These are phyloP conservation scores for Grallaria varia DNA, from an alignment of 2,113 vertebrate genomes.

Conservation along the genomic window DNA sequence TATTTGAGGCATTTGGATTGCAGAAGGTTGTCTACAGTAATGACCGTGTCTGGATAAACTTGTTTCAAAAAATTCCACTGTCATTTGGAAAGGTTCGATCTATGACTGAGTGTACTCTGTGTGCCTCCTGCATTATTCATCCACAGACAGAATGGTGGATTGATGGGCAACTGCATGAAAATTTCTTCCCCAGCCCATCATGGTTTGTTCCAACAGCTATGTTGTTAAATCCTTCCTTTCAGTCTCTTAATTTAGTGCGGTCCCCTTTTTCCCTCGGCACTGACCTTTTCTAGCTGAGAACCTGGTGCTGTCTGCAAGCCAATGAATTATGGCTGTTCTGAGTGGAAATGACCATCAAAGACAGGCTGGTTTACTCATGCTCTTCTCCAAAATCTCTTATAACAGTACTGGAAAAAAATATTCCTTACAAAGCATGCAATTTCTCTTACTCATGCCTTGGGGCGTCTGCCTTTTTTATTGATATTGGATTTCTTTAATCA, in stretches of 20 bases:
- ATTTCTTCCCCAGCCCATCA: neutral
- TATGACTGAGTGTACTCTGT: neutral
- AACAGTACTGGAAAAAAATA: neutral
- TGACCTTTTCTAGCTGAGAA: constrained; percentile 49
- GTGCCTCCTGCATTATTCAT: neutral
- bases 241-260: neutral
- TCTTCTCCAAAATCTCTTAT: neutral
- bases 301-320: neutral
- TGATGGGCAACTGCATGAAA: neutral
- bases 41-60: neutral
- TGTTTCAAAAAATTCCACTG: neutral
- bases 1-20: neutral
- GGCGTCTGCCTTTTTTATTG: neutral
- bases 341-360: neutral
- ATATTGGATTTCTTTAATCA: neutral
- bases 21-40: neutral
- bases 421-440: neutral
- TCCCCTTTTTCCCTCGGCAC: neutral
- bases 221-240: neutral
- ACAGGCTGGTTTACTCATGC: neutral
- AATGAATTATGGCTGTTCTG: neutral
- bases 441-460: neutral
- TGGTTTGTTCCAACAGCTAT: neutral
- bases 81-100: neutral
- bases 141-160: neutral